Evolutionary conservation across 2,113 vertebrate species (phyloP).

Genomic region (Hippocampus barbouri): DNA sequence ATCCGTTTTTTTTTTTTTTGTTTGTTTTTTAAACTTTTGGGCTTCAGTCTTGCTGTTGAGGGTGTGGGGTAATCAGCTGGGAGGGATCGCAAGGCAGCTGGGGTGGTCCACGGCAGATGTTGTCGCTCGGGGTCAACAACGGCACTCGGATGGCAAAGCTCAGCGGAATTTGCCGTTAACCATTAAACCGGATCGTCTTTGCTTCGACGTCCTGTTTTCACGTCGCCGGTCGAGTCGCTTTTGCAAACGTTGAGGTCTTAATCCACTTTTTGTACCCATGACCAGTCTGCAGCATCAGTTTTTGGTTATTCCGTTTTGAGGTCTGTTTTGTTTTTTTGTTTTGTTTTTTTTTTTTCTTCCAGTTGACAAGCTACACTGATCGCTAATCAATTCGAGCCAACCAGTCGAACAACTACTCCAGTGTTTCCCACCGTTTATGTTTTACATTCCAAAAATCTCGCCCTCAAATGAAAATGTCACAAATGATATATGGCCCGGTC

Average conservation of each 20-base stretch:
- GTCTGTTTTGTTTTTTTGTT: no score
- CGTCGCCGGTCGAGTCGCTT: background rate
- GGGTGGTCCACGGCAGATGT: constrained; percentile 44
- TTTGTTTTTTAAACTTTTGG: constrained; percentile 49
- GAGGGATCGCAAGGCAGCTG: constrained; percentile 44
- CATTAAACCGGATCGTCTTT: constrained; percentile 47
- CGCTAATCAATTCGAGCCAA: no score
- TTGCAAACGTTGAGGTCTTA: background rate
- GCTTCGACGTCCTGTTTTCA: constrained; percentile 3
- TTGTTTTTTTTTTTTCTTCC: no score
- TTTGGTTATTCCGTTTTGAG: no score
- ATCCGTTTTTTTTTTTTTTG: constrained; percentile 58
- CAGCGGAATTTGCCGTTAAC: constrained; percentile 60
- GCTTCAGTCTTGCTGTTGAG: constrained; percentile 39
- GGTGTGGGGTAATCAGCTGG: constrained; percentile 53
- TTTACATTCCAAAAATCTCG: no score
- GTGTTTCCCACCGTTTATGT: no score
- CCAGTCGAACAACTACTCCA: no score
- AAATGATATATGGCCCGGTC: no score
- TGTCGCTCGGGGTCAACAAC: constrained; percentile 43
- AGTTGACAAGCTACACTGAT: no score
- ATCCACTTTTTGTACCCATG: no score
- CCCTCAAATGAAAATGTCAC: no score
- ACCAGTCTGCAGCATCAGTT: no score
- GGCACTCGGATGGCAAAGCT: constrained; percentile 44